A percentile compares a stretch with the other conserved stretches of the same genome.
These are phyloP conservation scores for Metopolophium dirhodum DNA, from an alignment of 1,140 invertebrate species.

Conservation along the genomic window DNA sequence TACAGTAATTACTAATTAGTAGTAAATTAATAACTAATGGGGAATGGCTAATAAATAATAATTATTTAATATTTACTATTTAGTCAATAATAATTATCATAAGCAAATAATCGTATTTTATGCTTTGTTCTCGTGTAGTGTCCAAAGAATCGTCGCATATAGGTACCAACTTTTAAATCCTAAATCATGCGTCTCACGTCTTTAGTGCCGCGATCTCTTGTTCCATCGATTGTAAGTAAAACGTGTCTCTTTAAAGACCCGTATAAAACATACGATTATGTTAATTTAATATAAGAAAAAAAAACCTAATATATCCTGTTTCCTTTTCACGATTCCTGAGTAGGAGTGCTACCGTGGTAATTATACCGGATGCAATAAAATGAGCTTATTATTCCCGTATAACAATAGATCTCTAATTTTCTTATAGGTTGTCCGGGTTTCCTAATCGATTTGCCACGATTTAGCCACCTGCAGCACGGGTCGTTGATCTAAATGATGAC, in stretches of 20 bases:
- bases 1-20: too few relatives aligned
- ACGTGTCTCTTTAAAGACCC: background rate
- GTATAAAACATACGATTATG: background rate
- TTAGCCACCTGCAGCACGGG: background rate
- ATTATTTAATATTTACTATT: too few relatives aligned
- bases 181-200: background rate
- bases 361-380: constrained; percentile 35
- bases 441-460: constrained; percentile 34
- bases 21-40: too few relatives aligned
- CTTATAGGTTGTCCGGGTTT: background rate
- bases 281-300: background rate
- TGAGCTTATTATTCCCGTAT: background rate
- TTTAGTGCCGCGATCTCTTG: background rate
- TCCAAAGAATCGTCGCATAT: background rate
- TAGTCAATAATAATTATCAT: background rate
- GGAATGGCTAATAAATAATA: too few relatives aligned
- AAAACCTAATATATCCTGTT: constrained; percentile 1
- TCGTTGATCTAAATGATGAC: background rate
- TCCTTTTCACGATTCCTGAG: background rate
- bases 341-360: background rate
- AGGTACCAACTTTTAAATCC: background rate
- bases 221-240: background rate
- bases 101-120: background rate
- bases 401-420: constrained; percentile 25
- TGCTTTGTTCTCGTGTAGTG: background rate